Percentiles rank a stretch among this genome's conserved stretches.
These are phyloP conservation scores for Aplocera efformata DNA, from an alignment of 2,888 invertebrate genomes.

Conservation along the genomic window DNA sequence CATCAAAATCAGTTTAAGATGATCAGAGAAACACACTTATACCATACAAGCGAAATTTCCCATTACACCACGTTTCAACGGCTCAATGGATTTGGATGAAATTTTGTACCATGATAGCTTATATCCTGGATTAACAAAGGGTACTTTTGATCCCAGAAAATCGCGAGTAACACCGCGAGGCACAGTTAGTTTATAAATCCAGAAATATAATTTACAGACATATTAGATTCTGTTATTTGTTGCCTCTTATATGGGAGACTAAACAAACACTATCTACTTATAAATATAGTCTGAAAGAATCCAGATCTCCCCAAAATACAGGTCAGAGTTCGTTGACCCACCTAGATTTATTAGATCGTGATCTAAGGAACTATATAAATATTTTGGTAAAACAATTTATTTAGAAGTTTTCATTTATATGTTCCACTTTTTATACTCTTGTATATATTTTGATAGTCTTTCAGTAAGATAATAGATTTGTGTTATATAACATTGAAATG, in stretches of 20 bases:
- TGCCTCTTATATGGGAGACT: slow-evolving; percentile 8
- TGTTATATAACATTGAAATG: too few species aligned
- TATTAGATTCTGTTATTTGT: not conserved
- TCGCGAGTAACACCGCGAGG: too few species aligned
- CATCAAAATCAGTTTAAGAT: too few species aligned
- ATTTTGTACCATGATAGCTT: too few species aligned
- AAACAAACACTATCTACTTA: slow-evolving; percentile 14
- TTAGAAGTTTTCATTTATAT: not conserved
- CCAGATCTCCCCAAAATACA: slow-evolving; percentile 11
- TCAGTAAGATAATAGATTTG: too few species aligned
- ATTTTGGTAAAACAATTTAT: slow-evolving; percentile 1
- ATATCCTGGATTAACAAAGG: too few species aligned
- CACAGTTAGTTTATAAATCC: too few species aligned
- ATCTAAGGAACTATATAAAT: slow-evolving; percentile 2
- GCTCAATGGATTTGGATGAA: too few species aligned
- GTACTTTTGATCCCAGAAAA: too few species aligned
- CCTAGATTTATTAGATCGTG: slow-evolving; percentile 2
- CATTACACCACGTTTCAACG: too few species aligned
- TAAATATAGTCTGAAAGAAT: slow-evolving; percentile 14
- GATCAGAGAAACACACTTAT: too few species aligned
- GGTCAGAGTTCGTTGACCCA: slow-evolving; percentile 16
- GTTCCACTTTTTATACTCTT: not conserved
- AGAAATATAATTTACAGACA: not conserved
- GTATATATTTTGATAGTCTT: not conserved
- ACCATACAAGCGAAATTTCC: too few species aligned